Percentiles rank a stretch among this genome's conserved stretches.
Evolutionary conservation across 2,113 vertebrate genomes (phyloP).

Genomic region (Crotalus helleri): DNA sequence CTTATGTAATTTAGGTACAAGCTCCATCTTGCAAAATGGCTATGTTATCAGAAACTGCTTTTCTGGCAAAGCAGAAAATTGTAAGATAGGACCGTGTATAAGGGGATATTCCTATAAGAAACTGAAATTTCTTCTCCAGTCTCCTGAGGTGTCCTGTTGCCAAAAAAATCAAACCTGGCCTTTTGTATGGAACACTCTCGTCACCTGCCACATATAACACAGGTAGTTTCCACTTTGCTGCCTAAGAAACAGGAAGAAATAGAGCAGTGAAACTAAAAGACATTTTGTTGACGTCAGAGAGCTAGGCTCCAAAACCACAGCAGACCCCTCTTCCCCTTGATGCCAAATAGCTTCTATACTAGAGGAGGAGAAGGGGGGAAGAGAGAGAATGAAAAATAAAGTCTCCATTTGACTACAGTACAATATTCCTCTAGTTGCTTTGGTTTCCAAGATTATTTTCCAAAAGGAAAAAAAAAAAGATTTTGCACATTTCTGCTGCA

Average conservation of each 20-base stretch:
- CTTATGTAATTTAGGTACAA: neutral
- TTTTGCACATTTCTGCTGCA: conserved; percentile 16
- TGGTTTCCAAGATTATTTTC: neutral
- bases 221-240: conserved; percentile 20
- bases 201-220: rapidly evolving
- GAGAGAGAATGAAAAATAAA: conserved; percentile 5
- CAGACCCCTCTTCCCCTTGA: conserved; percentile 15
- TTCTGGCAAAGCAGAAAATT: neutral
- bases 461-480: neutral
- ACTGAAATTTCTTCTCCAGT: neutral
- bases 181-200: neutral
- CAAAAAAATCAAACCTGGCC: neutral
- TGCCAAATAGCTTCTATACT: conserved; percentile 47
- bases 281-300: conserved; percentile 51
- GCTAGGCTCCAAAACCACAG: conserved; percentile 31
- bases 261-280: conserved; percentile 52
- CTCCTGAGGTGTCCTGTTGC: neutral
- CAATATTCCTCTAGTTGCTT: conserved; percentile 24
- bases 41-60: neutral
- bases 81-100: neutral
- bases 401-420: conserved; percentile 36
- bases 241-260: neutral
- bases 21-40: neutral
- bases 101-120: neutral
- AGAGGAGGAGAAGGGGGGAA: neutral